Conservation (phyloP, 2,113 vertebrate species). For the Hyperoodon ampullatus region DNA sequence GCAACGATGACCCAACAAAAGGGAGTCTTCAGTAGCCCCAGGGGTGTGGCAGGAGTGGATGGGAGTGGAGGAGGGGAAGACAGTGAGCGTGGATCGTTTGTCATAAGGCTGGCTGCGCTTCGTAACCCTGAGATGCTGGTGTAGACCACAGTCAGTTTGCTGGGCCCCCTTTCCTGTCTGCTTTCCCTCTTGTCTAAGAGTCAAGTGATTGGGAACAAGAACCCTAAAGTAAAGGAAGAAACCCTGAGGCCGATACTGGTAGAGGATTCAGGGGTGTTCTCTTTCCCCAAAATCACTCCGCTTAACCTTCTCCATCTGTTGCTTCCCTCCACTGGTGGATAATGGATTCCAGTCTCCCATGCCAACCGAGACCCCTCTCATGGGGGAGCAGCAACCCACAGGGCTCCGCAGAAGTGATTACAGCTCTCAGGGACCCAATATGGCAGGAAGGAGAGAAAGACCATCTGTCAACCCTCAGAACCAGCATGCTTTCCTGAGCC, state of each 20-base stretch:
- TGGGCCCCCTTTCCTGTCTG: background rate
- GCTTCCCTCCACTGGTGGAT: background rate
- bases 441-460: background rate
- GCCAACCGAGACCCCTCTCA: background rate
- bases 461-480: background rate
- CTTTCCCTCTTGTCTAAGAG: background rate
- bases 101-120: background rate
- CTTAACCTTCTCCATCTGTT: background rate
- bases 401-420: background rate
- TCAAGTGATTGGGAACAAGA: background rate
- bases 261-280: background rate
- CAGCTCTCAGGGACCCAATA: background rate
- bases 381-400: background rate
- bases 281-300: background rate
- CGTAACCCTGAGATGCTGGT: background rate
- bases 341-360: background rate
- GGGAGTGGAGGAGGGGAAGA: background rate
- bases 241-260: background rate
- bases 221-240: background rate
- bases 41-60: background rate
- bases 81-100: background rate
- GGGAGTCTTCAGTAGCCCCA: background rate
- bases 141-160: background rate
- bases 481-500: background rate
- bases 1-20: background rate